These are phyloP conservation scores for Hirudo medicinalis DNA, from an alignment of 1,140 invertebrate genomes.

Conservation along the genomic window DNA sequence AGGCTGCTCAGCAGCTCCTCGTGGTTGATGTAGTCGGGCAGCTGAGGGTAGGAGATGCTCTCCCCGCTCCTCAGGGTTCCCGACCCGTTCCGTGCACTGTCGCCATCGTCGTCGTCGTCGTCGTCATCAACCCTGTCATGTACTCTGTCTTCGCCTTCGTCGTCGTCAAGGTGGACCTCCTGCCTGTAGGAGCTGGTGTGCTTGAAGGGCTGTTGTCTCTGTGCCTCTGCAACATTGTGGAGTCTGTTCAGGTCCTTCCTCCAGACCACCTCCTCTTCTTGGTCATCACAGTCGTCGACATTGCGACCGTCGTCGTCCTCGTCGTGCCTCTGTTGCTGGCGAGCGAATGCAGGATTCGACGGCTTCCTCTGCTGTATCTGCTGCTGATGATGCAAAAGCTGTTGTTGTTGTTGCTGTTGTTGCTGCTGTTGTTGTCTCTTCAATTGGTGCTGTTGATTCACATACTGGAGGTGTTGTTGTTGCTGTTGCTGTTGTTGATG, in stretches of 20 bases:
- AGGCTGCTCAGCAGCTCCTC: background rate
- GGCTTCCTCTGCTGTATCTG: background rate
- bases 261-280: background rate
- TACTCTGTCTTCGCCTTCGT: no score
- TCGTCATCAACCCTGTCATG: background rate
- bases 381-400: background rate
- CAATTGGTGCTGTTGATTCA: background rate
- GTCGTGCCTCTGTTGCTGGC: background rate
- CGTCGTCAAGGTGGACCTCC: no score
- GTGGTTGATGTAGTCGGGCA: conserved; percentile 9
- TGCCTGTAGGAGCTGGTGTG: no score
- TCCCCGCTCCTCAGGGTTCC: conserved; percentile 5
- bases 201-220: no score
- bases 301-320: background rate
- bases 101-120: background rate
- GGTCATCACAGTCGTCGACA: background rate
- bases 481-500: background rate
- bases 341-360: background rate
- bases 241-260: background rate
- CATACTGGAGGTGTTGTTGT: background rate
- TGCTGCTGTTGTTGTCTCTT: background rate
- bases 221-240: background rate
- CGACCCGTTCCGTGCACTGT: background rate
- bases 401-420: background rate
- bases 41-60: background rate